Evolutionary conservation across 2,888 invertebrate genomes (phyloP), one percentile per base, ranked within the genome.

Genomic region (Trissoscelio sp.): DNA sequence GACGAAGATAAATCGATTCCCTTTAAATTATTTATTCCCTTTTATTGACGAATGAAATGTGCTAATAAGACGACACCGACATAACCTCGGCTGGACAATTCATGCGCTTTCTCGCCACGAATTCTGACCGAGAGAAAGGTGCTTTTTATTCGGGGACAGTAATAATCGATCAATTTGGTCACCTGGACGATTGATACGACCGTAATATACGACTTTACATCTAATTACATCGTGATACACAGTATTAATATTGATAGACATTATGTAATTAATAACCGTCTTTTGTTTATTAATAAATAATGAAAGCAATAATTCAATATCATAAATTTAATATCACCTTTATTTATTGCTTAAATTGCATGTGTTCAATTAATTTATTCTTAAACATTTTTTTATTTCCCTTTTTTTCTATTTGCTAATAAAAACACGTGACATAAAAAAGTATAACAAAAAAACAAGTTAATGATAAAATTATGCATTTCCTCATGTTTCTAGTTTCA

Each of bases 111-210:
- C 42, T 42, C 53, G 62, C 42, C 31, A 42, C 64, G 18, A 53
- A 62, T 51, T 72, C 39, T 48, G 74, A 46, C 39, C 46, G 48
- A 51, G 75, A 67, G 60, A 75, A 66, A 75, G 67, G 48, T 42
- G 48, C 18, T 9, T 60, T 67, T 75, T 75, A 67, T 67, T 60
- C 51, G 37, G 12, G 16, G 37, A 53, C 73, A 66, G 37, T 66
- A 14, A 66, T 74, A 66, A 77, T 77, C 62, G 55, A 77, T 62
- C 69, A 77, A 55, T 37, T 14, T 55, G n/a, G 22, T 62, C 67
- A 67, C 34, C 22, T 14, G 69, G 2, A 62, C 55, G 77, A 78
- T 62, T 48, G 24, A 55, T 39, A 24, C 55, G n/a, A 12, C 22
- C 18, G 48, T 66, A 78, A 66, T 66, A 64, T 58, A 31, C 70